Evolutionary conservation across 2,113 vertebrate species (phyloP).

Genomic region (Carassius carassius): DNA sequence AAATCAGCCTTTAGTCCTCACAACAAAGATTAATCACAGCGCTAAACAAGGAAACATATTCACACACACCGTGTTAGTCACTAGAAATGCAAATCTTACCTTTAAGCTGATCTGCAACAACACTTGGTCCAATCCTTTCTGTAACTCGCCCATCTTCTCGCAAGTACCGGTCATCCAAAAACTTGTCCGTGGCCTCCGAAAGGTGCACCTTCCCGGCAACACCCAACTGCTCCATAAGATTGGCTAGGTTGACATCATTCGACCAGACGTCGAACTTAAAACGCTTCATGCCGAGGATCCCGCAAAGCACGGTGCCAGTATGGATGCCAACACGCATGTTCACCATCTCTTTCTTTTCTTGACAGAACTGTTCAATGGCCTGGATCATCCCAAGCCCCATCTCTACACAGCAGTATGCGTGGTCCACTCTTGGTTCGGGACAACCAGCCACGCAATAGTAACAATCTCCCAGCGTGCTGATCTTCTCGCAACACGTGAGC

Average conservation of each 20-base stretch:
- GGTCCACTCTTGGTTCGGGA: conserved; percentile 88
- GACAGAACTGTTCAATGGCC: conserved; percentile 97
- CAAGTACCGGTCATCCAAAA: conserved; percentile 91
- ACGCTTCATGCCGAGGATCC: conserved; percentile 94
- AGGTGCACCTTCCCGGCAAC: conserved; percentile 96
- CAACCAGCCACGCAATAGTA: conserved; percentile 97
- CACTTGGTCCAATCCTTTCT: conserved; percentile 86
- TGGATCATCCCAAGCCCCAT: conserved; percentile 98
- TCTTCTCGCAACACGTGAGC: conserved; percentile 93
- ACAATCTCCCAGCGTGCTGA: conserved; percentile 96
- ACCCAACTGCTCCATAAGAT: conserved; percentile 97
- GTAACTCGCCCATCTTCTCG: conserved; percentile 88
- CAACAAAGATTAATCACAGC: neutral
- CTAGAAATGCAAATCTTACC: conserved; percentile 72
- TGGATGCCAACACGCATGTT: conserved; percentile 96
- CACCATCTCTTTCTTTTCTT: conserved; percentile 93
- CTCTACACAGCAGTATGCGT: conserved; percentile 95
- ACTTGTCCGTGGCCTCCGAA: conserved; percentile 90
- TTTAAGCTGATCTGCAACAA: conserved; percentile 91
- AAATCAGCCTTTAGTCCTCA: no score
- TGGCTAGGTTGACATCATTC: conserved; percentile 96
- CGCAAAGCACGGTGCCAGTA: conserved; percentile 93
- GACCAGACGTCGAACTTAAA: conserved; percentile 99
- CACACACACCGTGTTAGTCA: neutral
- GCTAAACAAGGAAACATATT: neutral